phyloP scores from a whole-genome alignment of 2,888 invertebrate genomes.

The Mycogona germanica region DNA sequence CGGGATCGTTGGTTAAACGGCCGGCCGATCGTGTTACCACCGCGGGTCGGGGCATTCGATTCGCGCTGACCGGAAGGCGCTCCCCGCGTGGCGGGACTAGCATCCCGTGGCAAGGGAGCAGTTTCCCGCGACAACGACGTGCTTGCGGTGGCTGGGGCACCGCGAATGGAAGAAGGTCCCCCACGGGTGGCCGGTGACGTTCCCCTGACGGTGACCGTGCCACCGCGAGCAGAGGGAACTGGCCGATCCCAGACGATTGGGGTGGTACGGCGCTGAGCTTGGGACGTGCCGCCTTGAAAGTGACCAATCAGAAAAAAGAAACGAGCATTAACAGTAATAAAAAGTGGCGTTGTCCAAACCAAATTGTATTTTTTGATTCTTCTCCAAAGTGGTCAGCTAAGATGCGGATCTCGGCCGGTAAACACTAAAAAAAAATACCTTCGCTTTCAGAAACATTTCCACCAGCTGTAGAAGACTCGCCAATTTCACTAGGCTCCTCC shows the following conservation, averaged over 20 bases:
- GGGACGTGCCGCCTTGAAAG: not conserved
- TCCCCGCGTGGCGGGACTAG: not conserved
- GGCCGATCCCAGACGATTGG: constrained; percentile 16
- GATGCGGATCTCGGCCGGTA: too few relatives aligned
- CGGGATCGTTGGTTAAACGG: not conserved
- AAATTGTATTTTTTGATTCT: too few relatives aligned
- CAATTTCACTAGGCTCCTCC: too few relatives aligned
- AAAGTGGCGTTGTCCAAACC: too few relatives aligned
- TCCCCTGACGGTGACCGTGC: not conserved
- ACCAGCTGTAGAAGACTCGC: too few relatives aligned
- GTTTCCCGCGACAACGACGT: not conserved
- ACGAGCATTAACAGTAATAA: not conserved
- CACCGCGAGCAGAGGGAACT: not conserved
- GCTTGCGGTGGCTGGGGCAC: not conserved
- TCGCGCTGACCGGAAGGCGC: not conserved
- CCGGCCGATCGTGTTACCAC: not conserved
- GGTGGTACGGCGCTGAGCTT: constrained; percentile 9
- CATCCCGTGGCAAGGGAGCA: not conserved
- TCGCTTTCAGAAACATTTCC: too few relatives aligned
- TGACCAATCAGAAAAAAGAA: not conserved
- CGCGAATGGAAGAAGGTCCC: too few relatives aligned
- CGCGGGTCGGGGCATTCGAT: too few relatives aligned
- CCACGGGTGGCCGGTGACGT: too few relatives aligned
- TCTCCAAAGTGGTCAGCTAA: too few relatives aligned
- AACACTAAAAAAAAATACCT: too few relatives aligned